phyloP scores from a whole-genome alignment of 1,140 invertebrate species.

The Luehdorfia chinensis region DNA sequence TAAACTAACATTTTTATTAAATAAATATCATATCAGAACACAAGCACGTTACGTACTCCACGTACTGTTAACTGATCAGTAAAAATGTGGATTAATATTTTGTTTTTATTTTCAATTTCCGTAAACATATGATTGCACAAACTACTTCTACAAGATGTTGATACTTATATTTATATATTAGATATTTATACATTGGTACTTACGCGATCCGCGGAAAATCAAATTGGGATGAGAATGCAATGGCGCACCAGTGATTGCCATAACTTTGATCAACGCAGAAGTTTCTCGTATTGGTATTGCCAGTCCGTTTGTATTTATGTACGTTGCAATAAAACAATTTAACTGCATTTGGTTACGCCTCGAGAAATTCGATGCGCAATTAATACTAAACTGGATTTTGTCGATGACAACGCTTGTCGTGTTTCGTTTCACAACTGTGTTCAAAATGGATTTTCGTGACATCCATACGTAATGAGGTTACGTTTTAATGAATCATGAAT shows the following conservation, averaged over 20 bases:
- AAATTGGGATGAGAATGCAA: slow-evolving; percentile 11
- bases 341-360: slow-evolving; percentile 10
- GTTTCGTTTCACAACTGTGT: no score
- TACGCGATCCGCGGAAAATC: neutral
- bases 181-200: no score
- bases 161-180: no score
- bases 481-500: neutral
- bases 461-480: neutral
- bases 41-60: no score
- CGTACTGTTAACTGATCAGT: no score
- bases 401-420: slow-evolving; percentile 6
- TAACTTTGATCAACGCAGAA: neutral
- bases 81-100: no score
- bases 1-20: no score
- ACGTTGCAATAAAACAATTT: slow-evolving; percentile 9
- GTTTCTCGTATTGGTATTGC: neutral
- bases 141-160: no score
- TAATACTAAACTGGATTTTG: slow-evolving; percentile 13
- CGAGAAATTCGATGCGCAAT: slow-evolving; percentile 1
- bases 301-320: slow-evolving; percentile 2
- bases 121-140: no score
- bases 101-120: no score
- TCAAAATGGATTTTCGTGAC: no score
- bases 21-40: no score
- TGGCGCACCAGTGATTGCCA: neutral